Evolutionary conservation across 2,113 vertebrate genomes (phyloP).

Genomic region (Tragelaphus buxtoni): DNA sequence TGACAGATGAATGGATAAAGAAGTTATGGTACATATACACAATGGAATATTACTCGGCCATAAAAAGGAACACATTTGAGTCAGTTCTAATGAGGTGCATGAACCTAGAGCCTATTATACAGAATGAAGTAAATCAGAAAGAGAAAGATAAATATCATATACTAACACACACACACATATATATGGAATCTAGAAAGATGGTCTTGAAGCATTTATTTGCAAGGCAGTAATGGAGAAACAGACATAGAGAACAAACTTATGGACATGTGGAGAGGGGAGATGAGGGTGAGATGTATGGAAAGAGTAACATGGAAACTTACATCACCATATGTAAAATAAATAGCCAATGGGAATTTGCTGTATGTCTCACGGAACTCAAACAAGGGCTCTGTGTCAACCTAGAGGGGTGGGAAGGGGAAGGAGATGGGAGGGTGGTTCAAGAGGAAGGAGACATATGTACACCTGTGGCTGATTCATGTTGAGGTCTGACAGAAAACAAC

Average conservation of each 20-base stretch:
- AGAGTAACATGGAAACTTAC: not conserved
- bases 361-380: not conserved
- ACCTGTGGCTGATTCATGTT: not conserved
- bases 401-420: not conserved
- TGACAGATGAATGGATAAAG: not conserved
- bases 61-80: not conserved
- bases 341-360: not conserved
- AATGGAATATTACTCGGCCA: not conserved
- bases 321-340: not conserved
- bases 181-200: not conserved
- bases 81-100: not conserved
- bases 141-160: not conserved
- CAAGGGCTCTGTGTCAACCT: not conserved
- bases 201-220: not conserved
- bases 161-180: not conserved
- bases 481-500: not conserved
- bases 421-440: not conserved
- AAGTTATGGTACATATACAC: not conserved
- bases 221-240: not conserved
- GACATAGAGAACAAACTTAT: not conserved
- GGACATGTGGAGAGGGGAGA: not conserved
- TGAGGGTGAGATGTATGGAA: not conserved
- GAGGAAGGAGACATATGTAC: not conserved
- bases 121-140: not conserved
- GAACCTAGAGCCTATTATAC: not conserved